These are phyloP conservation scores for Iphiclides podalirius DNA, from an alignment of 2,888 invertebrate genomes.

Conservation along the genomic window DNA sequence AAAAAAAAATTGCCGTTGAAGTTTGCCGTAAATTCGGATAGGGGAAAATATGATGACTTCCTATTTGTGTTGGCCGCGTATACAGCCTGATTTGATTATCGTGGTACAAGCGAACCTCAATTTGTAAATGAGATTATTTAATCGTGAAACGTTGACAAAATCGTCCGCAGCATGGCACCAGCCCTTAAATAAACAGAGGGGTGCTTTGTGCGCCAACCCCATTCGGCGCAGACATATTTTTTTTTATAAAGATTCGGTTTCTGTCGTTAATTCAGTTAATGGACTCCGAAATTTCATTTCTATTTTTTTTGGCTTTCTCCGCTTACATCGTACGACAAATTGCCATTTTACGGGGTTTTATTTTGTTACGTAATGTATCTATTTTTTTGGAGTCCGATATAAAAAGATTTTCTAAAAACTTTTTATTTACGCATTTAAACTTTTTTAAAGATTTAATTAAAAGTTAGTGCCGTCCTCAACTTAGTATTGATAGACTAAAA, in stretches of 20 bases:
- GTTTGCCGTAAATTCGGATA: too few species aligned
- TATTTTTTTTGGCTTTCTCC: constrained; percentile 45
- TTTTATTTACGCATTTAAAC: too few species aligned
- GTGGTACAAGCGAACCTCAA: background rate
- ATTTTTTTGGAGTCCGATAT: too few species aligned
- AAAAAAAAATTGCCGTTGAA: too few species aligned
- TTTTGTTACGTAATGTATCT: too few species aligned
- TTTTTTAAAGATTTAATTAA: too few species aligned
- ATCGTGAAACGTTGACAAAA: constrained; percentile 16
- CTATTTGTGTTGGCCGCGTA: too few species aligned
- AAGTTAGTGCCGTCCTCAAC: too few species aligned
- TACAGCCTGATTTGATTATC: too few species aligned
- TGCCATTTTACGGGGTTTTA: constrained; percentile 4
- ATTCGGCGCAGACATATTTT: constrained; percentile 35
- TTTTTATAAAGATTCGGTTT: constrained; percentile 28
- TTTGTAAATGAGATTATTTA: constrained; percentile 9
- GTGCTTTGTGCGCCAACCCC: constrained; percentile 21
- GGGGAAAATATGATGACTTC: too few species aligned
- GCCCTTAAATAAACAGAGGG: constrained; percentile 28
- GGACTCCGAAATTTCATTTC: constrained; percentile 45
- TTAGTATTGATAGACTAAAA: too few species aligned
- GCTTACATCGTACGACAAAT: constrained; percentile 16
- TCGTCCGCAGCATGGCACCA: constrained; percentile 3
- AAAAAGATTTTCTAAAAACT: too few species aligned
- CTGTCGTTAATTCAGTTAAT: constrained; percentile 47